Evolutionary conservation across 2,113 vertebrate genomes (phyloP).

Genomic region (Dromaius novaehollandiae): DNA sequence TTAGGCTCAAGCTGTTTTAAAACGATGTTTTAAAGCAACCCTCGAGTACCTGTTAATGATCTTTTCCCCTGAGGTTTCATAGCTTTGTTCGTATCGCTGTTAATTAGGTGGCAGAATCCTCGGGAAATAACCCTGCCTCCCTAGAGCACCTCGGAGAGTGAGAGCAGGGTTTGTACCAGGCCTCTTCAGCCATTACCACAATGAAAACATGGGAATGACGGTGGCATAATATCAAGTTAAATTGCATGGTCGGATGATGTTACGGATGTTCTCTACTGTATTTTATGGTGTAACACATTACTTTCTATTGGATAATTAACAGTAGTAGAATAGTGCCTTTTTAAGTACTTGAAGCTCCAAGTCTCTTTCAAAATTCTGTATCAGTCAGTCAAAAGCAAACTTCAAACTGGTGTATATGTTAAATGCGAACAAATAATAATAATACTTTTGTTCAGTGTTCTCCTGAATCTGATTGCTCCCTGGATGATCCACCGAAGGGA

Average conservation of each 20-base stretch:
- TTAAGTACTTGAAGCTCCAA: background rate
- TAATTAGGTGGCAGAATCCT: background rate
- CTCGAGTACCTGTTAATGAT: background rate
- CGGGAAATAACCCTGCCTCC: background rate
- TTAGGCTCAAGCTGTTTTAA: too few relatives aligned
- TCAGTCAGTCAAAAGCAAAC: too few relatives aligned
- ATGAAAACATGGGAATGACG: background rate
- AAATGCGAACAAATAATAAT: background rate
- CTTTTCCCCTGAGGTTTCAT: background rate
- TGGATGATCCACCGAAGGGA: background rate
- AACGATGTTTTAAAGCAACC: background rate
- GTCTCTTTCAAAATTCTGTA: background rate
- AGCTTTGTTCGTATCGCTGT: background rate
- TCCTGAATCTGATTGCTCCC: background rate
- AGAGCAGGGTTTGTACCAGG: too few relatives aligned
- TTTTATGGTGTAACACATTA: too few relatives aligned
- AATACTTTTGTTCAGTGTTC: background rate
- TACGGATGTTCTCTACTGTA: too few relatives aligned
- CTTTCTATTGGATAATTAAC: background rate
- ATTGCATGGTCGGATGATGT: too few relatives aligned
- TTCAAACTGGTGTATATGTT: background rate
- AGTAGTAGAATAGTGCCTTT: background rate
- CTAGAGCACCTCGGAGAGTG: too few relatives aligned
- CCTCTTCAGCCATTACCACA: fast-evolving
- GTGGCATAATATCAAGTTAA: too few relatives aligned